phyloP scores from a whole-genome alignment of 2,888 invertebrate species.

The Cacoxenus indagator region DNA sequence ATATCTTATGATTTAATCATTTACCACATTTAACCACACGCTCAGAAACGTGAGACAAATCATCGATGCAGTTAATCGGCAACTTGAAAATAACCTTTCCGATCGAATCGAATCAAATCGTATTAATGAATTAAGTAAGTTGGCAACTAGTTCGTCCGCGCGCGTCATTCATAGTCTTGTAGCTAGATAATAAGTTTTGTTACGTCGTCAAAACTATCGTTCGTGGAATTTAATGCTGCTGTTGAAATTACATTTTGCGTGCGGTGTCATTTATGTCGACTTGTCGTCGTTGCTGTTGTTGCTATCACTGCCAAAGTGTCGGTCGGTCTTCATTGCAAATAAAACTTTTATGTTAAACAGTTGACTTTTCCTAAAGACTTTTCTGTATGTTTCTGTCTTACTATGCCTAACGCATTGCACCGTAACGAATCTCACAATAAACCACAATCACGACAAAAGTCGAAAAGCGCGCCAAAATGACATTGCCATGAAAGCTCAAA shows the following conservation, averaged over 20 bases:
- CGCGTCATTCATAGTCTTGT: neutral
- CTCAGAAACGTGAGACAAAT: too few species aligned
- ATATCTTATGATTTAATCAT: too few species aligned
- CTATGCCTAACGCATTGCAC: neutral
- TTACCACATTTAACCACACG: too few species aligned
- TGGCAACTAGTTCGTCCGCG: too few species aligned
- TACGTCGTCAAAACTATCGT: neutral
- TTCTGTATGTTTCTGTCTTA: neutral
- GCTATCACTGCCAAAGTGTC: neutral
- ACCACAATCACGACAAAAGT: neutral
- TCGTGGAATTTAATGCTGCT: neutral
- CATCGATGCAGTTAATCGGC: too few species aligned
- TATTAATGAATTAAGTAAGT: too few species aligned
- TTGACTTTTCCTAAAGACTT: neutral
- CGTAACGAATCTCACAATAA: too few species aligned
- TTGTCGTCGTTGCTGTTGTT: neutral
- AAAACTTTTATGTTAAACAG: slow-evolving; percentile 12
- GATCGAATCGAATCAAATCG: too few species aligned
- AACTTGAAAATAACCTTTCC: too few species aligned
- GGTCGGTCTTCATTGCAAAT: neutral
- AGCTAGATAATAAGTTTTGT: too few species aligned
- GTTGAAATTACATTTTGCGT: neutral
- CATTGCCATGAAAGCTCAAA: neutral
- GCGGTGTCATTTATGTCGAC: slow-evolving; percentile 12
- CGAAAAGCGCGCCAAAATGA: slow-evolving; percentile 10